Base-by-base conservation (phyloP, 2,888 invertebrate genomes). In the Nymphalis c-album region DNA sequence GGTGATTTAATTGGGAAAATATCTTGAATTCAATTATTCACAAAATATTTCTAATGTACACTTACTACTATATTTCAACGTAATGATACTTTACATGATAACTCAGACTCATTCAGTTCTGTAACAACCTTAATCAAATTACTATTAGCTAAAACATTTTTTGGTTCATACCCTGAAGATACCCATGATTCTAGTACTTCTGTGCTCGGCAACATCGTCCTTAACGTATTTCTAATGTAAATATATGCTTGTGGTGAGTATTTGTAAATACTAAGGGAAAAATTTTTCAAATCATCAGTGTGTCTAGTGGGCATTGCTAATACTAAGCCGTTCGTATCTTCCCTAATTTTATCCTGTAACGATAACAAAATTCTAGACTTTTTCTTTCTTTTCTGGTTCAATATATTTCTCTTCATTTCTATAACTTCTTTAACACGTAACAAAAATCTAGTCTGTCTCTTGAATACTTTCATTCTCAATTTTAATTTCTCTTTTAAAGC, bases 161-260 rank as follows among this genome's bases (percentile, higher is more conserved):
- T 88, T 4, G 91, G 88, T 67, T 86, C 83, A 71, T 79, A 87
- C 0, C 92, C 92, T 0, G 88, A 77, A 2, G 79, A 80, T 0
- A 90, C 66, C 92, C 92, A 92, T 0, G 85, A 83, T 2, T 92
- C 90, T 31, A 92, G 64, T 0, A 90, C 82, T 58, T 91, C 91
- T 7, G 90, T 90, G 75, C 90, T 86, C 0, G 92, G 92, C 71
- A 92, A 76, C 80, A 91, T 80, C 4, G 92, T 92, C 69, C 92
- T 78, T 74, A 92, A 78, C 8, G 86, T 86, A 77, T 92, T 92
- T 68, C 92, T 85, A 65, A 87, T 81, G 74, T 92, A 92, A 71
- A 92, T 86, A 63, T 92, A 92, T 0, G 91, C 88, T 75, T 92
- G 92, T 0, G 92, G 92, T 0, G 92, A 91, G 73, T 91, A 91